A percentile compares a stretch with the other conserved stretches of the same genome.
Evolutionary conservation across 2,797 vertebrate species (phyloP).

Genomic region (Malacoraja senta): DNA sequence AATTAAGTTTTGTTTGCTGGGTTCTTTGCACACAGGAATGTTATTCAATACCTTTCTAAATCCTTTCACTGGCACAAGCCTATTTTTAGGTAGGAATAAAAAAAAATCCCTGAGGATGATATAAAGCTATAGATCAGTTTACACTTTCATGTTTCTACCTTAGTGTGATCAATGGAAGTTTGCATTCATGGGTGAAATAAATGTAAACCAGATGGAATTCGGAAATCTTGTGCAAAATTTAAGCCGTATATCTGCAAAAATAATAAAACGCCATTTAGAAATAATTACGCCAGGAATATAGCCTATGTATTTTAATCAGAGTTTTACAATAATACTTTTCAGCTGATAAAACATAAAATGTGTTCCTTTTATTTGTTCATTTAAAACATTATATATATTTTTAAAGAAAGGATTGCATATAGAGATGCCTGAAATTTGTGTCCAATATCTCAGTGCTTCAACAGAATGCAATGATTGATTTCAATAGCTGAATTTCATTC

Average conservation of each 20-base stretch:
- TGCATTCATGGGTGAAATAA: constrained; percentile 3
- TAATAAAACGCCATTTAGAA: neutral
- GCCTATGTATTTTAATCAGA: neutral
- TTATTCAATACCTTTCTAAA: constrained; percentile 36
- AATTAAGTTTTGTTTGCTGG: constrained; percentile 26
- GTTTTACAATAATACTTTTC: neutral
- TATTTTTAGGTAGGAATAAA: constrained; percentile 27
- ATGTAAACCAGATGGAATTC: constrained; percentile 24
- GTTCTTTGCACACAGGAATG: neutral
- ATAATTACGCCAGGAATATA: neutral
- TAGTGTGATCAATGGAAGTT: constrained; percentile 33
- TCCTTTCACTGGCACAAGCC: constrained; percentile 16
- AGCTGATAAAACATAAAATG: neutral
- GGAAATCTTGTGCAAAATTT: neutral
- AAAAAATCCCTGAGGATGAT: constrained; percentile 9
- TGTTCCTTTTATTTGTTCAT: neutral
- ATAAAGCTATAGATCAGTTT: constrained; percentile 31
- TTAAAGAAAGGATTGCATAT: neutral
- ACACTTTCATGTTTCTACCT: constrained; percentile 18
- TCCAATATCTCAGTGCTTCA: constrained; percentile 70
- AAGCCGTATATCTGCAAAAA: neutral
- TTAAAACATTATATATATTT: neutral
- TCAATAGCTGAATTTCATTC: constrained; percentile 85
- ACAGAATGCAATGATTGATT: constrained; percentile 76
- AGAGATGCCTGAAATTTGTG: constrained; percentile 64